Evolutionary conservation across 2,797 vertebrate genomes (phyloP).

Genomic region (Sebastes aleutianus): DNA sequence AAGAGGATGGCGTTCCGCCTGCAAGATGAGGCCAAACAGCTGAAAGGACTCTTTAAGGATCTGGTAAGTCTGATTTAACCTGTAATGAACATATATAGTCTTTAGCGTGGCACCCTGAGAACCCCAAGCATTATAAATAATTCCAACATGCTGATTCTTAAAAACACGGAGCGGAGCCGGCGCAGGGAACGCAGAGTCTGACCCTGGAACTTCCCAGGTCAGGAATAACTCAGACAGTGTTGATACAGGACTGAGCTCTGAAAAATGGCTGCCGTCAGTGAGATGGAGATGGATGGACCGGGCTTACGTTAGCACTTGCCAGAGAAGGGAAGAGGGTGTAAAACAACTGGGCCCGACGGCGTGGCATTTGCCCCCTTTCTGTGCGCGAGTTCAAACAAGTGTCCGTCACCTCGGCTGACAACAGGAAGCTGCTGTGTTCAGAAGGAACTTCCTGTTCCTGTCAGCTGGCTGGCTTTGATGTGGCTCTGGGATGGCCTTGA

Average conservation of each 20-base stretch:
- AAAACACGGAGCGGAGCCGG: constrained; percentile 35
- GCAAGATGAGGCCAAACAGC: constrained; percentile 89
- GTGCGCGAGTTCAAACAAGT: constrained; percentile 79
- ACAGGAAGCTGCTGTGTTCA: constrained; percentile 83
- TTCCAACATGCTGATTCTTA: constrained; percentile 50
- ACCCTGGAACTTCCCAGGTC: constrained; percentile 64
- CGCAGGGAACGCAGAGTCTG: constrained; percentile 24
- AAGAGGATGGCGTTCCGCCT: constrained; percentile 88
- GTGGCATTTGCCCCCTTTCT: constrained; percentile 73
- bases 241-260: constrained; percentile 66
- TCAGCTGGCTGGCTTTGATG: constrained; percentile 82
- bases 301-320: constrained; percentile 71
- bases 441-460: constrained; percentile 83
- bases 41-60: constrained; percentile 90
- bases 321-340: constrained; percentile 60
- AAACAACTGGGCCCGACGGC: constrained; percentile 64
- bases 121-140: background rate
- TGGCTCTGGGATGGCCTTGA: constrained; percentile 74
- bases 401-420: constrained; percentile 83
- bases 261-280: constrained; percentile 74
- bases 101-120: no score
- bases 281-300: constrained; percentile 75
- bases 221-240: constrained; percentile 72
- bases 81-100: background rate
- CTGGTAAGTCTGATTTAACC: constrained; percentile 82